A percentile compares a stretch with the other conserved stretches of the same genome.
Conservation (phyloP, 2,797 vertebrate genomes). For the Gobio occitaniae region DNA sequence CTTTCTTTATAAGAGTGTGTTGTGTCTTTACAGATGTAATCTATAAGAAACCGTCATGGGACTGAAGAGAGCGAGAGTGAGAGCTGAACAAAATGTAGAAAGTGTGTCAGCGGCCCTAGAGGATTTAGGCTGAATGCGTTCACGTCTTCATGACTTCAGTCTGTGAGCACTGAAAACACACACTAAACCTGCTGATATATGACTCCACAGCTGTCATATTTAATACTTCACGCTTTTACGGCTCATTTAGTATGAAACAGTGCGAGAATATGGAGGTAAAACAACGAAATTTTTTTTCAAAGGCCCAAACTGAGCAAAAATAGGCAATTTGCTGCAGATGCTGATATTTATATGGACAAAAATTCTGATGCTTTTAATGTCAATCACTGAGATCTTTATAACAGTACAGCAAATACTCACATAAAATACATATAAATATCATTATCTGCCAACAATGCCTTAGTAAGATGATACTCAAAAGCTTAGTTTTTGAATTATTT, state of each 20-base stretch:
- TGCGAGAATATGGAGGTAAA: background rate
- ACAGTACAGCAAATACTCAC: background rate
- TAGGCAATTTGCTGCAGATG: background rate
- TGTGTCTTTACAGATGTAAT: slow-evolving; percentile 19
- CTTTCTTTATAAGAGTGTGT: background rate
- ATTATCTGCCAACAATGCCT: background rate
- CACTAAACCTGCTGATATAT: background rate
- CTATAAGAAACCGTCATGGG: background rate
- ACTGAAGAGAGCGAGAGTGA: slow-evolving; percentile 50
- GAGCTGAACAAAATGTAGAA: slow-evolving; percentile 67
- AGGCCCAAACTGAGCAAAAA: background rate
- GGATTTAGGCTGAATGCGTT: background rate
- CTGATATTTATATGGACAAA: background rate
- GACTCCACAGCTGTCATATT: background rate
- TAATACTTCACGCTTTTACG: background rate
- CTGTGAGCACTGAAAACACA: background rate
- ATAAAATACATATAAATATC: background rate
- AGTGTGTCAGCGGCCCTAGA: slow-evolving; percentile 60
- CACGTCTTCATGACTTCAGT: background rate
- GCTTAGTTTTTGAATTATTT: background rate
- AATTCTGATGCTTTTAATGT: background rate
- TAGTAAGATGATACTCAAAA: background rate
- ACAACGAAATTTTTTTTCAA: background rate
- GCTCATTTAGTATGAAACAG: background rate
- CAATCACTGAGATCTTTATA: background rate